Conservation (phyloP, 2,888 invertebrate genomes). For the Bombylius discolor region DNA sequence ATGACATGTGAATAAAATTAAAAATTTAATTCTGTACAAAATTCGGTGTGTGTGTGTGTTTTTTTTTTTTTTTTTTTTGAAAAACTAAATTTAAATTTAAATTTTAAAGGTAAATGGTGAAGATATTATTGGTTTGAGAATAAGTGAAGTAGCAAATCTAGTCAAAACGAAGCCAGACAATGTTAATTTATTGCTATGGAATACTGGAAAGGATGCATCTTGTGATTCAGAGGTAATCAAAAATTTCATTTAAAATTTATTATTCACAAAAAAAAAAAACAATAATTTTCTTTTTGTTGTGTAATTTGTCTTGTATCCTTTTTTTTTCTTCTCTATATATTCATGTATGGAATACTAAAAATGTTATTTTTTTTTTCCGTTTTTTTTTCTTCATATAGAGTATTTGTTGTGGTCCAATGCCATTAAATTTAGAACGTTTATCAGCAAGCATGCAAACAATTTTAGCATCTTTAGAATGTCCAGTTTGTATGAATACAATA, state of each 20-base stretch:
- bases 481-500: constrained; percentile 50
- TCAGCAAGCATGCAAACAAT: constrained; percentile 41
- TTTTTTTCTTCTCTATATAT: no score
- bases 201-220: constrained; percentile 36
- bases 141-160: constrained; percentile 41
- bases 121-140: constrained; percentile 40
- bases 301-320: no score
- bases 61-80: no score
- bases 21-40: neutral
- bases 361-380: neutral
- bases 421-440: constrained; percentile 40
- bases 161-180: constrained; percentile 35
- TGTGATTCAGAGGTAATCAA: constrained; percentile 36
- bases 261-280: neutral
- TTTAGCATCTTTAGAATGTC: constrained; percentile 46
- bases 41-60: constrained; percentile 19
- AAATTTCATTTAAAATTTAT: neutral
- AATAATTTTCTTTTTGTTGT: no score
- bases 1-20: neutral
- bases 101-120: constrained; percentile 44
- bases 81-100: no score
- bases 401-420: constrained; percentile 44
- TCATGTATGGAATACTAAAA: no score
- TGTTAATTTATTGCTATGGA: constrained; percentile 41
- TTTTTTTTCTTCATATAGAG: constrained; percentile 19